Evolutionary conservation across 2,113 vertebrate genomes (phyloP), one percentile per base, ranked within the genome.

Genomic region (Hystrix brachyura): DNA sequence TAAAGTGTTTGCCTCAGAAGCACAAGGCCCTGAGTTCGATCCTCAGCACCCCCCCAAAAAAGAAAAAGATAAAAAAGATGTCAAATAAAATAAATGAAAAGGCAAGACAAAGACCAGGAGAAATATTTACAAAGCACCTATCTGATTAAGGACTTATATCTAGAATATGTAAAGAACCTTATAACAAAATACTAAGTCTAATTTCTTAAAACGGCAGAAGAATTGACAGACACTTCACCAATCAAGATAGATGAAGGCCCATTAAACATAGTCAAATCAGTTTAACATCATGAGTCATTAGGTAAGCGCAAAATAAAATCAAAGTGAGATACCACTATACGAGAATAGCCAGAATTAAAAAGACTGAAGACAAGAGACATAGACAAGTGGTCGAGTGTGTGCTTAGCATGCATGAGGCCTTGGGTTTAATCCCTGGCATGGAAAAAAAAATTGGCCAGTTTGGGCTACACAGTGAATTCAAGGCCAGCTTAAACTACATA

Each of bases 51-150:
- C 10, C 55, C 55, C 55, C 17, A 10, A 57, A 12, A 57, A 57
- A 57, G 10, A 57, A 57, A 57, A 12, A 57, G 17, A 83, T 18
- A 60, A 87, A 48, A 51, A 21, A 18, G 38, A 38, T 38, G 38
- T 38, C 38, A 38, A 38, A 38, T 38, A 38, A 38, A 38, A 79
- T 67, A 78, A 64, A 90, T 11, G 29, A 90, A 76, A 78, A 51
- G 38, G 12, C 84, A 95, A 92, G 48, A 19, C 29, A 84, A 57
- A 87, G 64, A 80, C 59, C 46, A 25, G 11, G 15, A 94, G 53
- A 94, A 94, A 89, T 69, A 94, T 23, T 64, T 86, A 94, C 15
- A 95, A 97, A 95, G 74, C n/a, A 92, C 48, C 55, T 92, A 59
- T 38, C 43, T 91, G 34, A 90, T 72, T 83, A 87, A 88, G 29